Conservation (phyloP, 2,797 vertebrate species). For the Acropternis orthonyx region DNA sequence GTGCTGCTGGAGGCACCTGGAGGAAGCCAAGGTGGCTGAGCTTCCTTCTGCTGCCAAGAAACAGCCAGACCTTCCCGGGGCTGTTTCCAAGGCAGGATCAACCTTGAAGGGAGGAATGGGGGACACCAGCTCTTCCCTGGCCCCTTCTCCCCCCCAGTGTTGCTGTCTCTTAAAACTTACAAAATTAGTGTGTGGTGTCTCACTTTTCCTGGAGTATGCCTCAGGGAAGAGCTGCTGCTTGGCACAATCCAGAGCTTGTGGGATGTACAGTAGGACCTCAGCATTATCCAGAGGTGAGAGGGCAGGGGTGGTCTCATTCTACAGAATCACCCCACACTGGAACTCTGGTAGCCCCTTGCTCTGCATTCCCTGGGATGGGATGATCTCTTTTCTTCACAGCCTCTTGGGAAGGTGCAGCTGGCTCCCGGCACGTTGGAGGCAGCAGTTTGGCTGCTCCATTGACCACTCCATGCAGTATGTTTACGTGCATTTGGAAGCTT, state of each 20-base stretch:
- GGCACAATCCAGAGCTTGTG: rapidly evolving
- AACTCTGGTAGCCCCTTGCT: neutral
- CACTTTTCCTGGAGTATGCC: neutral
- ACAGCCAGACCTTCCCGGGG: neutral
- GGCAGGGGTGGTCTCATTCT: neutral
- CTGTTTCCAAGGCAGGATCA: neutral
- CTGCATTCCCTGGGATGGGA: neutral
- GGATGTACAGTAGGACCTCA: rapidly evolving
- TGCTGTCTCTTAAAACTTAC: neutral
- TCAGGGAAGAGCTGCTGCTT: neutral
- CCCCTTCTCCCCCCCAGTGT: neutral
- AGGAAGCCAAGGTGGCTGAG: neutral
- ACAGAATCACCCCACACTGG: neutral
- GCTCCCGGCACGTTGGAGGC: rapidly evolving
- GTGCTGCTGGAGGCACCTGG: neutral
- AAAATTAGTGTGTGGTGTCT: neutral
- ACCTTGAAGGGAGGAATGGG: neutral
- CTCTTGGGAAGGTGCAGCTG: neutral
- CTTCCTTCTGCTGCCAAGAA: neutral
- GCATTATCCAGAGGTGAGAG: neutral
- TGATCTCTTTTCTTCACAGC: neutral
- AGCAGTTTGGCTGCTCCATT: neutral
- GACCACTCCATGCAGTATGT: neutral
- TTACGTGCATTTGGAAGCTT: neutral
- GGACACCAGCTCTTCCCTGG: neutral